Percentiles rank a stretch among this genome's conserved stretches.
phyloP scores from a whole-genome alignment of 2,113 vertebrate species.

The Cygnus buccinator region DNA sequence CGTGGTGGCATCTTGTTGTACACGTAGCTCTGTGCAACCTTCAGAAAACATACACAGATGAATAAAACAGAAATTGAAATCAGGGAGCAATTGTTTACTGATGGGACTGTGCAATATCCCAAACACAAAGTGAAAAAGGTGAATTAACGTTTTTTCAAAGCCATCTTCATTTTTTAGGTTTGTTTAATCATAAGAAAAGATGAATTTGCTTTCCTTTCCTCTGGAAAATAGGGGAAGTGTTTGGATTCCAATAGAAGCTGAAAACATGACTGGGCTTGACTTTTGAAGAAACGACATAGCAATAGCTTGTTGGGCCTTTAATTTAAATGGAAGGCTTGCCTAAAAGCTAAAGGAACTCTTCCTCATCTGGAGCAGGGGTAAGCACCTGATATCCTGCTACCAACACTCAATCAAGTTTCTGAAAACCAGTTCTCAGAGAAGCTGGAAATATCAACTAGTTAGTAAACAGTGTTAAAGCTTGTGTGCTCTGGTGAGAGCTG shows the following conservation, averaged over 20 bases:
- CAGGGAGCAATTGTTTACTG: background rate
- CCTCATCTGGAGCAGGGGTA: background rate
- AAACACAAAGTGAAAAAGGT: background rate
- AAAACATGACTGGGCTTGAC: background rate
- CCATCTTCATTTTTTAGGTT: background rate
- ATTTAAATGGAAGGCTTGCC: background rate
- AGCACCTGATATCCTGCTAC: background rate
- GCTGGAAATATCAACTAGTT: background rate
- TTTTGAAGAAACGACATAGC: background rate
- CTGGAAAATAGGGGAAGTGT: background rate
- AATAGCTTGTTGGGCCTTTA: background rate
- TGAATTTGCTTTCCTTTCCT: background rate
- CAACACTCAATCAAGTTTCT: rapidly evolving
- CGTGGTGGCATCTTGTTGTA: background rate
- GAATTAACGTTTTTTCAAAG: background rate
- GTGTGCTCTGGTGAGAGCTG: background rate
- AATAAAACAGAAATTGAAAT: slow-evolving; percentile 11
- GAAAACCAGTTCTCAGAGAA: background rate
- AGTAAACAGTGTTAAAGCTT: background rate
- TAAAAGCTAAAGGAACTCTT: background rate
- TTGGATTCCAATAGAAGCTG: background rate
- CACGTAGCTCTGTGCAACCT: background rate
- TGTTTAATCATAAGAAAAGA: background rate
- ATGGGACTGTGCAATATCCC: background rate
- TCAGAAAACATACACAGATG: background rate